Conservation (phyloP, 2,888 invertebrate species). For the Drosophila niveifrons region DNA sequence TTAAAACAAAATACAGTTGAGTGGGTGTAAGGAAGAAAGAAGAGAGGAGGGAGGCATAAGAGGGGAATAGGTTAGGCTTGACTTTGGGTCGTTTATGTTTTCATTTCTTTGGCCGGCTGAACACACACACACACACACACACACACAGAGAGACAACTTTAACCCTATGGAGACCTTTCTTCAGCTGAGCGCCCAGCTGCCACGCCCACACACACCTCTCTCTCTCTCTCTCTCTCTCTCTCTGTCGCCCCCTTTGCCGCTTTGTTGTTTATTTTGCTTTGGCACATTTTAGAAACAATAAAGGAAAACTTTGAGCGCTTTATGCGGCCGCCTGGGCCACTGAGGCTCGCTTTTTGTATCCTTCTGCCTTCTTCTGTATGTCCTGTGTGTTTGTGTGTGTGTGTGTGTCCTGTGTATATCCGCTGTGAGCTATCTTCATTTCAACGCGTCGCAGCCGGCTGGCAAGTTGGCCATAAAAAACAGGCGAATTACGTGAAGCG, state of each 20-base stretch:
- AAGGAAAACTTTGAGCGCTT: slow-evolving; percentile 76
- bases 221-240: not conserved
- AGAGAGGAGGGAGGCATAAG: not conserved
- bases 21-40: not conserved
- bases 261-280: slow-evolving; percentile 72
- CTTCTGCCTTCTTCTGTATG: not conserved
- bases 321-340: slow-evolving; percentile 48
- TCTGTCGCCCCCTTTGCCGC: slow-evolving; percentile 3
- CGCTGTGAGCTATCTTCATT: slow-evolving; percentile 58
- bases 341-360: slow-evolving; percentile 16
- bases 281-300: slow-evolving; percentile 79
- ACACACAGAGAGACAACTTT: slow-evolving; percentile 15
- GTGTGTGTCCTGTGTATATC: slow-evolving; percentile 3
- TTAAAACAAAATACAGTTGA: slow-evolving; percentile 11
- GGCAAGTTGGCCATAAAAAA: slow-evolving; percentile 60
- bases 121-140: not conserved
- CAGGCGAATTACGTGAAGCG: slow-evolving; percentile 58
- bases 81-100: slow-evolving; percentile 72
- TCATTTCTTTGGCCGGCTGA: slow-evolving; percentile 52
- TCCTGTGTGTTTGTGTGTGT: not conserved
- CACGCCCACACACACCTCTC: slow-evolving; percentile 14
- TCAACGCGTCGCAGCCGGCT: slow-evolving; percentile 38
- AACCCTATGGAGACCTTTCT: slow-evolving; percentile 19
- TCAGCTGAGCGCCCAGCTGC: slow-evolving; percentile 4
- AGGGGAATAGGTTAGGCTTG: slow-evolving; percentile 32